These are phyloP conservation scores for Iselma pallidipennis DNA, from an alignment of 2,888 invertebrate species.

Conservation along the genomic window DNA sequence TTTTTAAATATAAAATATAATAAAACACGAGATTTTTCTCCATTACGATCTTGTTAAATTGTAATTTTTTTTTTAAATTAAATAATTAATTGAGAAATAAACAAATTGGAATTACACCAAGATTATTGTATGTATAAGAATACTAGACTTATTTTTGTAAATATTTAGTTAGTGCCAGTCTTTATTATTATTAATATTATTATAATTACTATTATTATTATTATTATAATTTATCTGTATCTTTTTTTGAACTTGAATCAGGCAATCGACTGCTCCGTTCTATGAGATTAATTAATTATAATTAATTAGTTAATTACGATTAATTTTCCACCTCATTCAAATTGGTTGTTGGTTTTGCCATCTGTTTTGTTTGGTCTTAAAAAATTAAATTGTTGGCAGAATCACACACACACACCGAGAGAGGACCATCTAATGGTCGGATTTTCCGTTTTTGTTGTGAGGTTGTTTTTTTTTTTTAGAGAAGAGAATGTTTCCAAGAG, in stretches of 20 bases:
- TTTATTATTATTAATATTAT: constrained; percentile 19
- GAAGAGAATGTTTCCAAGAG: constrained; percentile 37
- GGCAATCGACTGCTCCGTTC: constrained; percentile 38
- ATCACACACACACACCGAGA: no score
- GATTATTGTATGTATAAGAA: constrained; percentile 42
- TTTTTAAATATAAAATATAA: no score
- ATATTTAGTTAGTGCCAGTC: constrained; percentile 54
- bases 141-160: constrained; percentile 55
- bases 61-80: background rate
- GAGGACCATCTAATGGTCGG: constrained; percentile 37
- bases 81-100: constrained; percentile 4
- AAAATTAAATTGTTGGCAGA: no score
- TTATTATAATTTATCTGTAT: constrained; percentile 40
- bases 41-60: constrained; percentile 12
- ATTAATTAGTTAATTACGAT: no score
- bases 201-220: constrained; percentile 35
- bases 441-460: no score
- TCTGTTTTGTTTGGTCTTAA: no score
- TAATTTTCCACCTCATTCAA: no score
- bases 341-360: no score
- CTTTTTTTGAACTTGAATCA: constrained; percentile 31
- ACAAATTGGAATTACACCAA: constrained; percentile 37
- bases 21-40: constrained; percentile 6
- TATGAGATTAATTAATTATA: constrained; percentile 38
- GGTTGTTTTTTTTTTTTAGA: constrained; percentile 11